Percentiles rank a stretch among this genome's conserved stretches.
These are phyloP conservation scores for Diceros bicornis DNA, from an alignment of 2,797 vertebrate genomes.

Conservation along the genomic window DNA sequence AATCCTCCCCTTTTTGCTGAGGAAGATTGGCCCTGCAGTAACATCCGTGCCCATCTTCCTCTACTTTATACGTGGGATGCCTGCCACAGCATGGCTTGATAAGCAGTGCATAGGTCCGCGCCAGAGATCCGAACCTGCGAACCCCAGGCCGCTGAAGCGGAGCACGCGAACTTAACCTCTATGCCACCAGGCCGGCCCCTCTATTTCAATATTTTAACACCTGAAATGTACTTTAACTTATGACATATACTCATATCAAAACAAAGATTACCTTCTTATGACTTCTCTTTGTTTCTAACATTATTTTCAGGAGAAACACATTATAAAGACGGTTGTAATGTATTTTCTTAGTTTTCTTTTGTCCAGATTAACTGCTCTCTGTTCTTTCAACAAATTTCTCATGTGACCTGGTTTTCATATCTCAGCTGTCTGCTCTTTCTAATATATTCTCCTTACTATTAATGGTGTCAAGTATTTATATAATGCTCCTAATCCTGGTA, in stretches of 20 bases:
- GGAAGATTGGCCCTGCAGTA: no score
- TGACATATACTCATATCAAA: neutral
- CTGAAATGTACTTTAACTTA: constrained; percentile 34
- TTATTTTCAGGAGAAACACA: constrained; percentile 20
- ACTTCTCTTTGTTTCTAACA: neutral
- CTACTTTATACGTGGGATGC: no score
- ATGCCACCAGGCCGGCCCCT: no score
- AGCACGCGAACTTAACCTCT: no score
- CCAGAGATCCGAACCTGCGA: no score
- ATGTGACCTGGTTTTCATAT: neutral
- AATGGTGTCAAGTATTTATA: constrained; percentile 13
- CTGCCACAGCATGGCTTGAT: no score
- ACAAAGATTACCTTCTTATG: neutral
- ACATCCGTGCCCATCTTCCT: no score
- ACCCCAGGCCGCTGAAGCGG: no score
- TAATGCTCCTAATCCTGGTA: neutral
- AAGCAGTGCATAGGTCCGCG: no score
- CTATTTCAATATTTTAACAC: constrained; percentile 30
- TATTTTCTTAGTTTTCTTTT: neutral
- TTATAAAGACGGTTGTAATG: constrained; percentile 48
- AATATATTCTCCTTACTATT: constrained; percentile 17
- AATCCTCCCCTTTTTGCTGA: no score
- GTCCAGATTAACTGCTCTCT: constrained; percentile 22
- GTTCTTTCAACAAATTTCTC: constrained; percentile 16
- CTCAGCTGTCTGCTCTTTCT: neutral